Evolutionary conservation across 2,797 vertebrate species (phyloP), one percentile per base, ranked within the genome.

Genomic region (Amniataba percoides): DNA sequence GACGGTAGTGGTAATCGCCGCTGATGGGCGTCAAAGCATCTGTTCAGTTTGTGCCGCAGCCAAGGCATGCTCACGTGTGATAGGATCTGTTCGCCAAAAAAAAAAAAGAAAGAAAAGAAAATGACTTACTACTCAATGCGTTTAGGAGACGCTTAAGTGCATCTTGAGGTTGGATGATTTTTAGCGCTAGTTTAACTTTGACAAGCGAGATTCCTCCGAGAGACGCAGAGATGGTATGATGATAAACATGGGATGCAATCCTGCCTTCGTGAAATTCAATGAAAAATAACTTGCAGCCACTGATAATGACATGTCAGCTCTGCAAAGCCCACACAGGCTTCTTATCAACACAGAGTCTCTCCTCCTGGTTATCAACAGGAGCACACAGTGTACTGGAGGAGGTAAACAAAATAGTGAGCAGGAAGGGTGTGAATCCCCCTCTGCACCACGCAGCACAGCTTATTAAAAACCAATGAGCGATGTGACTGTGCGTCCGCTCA

Each of bases 361-460:
- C 31, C 19, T 23, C 51, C 18, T 73, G 40, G 34, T 53, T 63
- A 76, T 42, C 58, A 68, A 70, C 16, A 56, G 46, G 52, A 31
- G 25, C 23, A 43, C 45, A 43, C 27, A 18, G 65, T 48, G 46
- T 46, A 23, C 46, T 23, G n/a, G 14, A 45, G 49, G 49, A 77
- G 21, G 61, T 36, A 58, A 78, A 80, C 40, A 71, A 59, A 65
- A 74, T 3, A 34, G 45, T 43, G 12, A 74, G 46, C 59, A 70
- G 61, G 57, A 78, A 73, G 36, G 70, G 61, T 72, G 43, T 14
- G 21, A 55, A 49, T 45, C 60, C 27, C 27, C 18, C 59, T 34
- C 39, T 43, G 48, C 42, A 71, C 10, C 51, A 56, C 7, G 21
- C 39, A 46, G 25, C 18, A 21, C 34, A 49, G 18, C 34, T 48